Conservation (phyloP, 2,888 invertebrate species). For the Pandemis heparana region DNA sequence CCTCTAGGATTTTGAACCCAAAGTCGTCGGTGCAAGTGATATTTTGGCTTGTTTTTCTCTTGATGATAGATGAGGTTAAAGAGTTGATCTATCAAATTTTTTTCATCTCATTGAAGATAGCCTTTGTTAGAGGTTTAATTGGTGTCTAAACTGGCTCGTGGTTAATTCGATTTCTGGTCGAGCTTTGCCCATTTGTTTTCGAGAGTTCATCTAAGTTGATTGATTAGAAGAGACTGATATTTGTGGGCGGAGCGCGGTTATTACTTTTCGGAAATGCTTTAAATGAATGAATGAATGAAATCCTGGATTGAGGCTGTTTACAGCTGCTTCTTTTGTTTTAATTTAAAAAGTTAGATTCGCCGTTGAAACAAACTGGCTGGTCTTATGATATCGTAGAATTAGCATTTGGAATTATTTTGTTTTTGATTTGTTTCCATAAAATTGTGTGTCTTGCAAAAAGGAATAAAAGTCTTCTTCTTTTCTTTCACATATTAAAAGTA, state of each 20-base stretch:
- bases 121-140: conserved; percentile 84
- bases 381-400: too few species aligned
- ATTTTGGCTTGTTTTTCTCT: conserved; percentile 45
- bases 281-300: conserved; percentile 45
- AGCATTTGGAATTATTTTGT: too few species aligned
- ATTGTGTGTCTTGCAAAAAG: too few species aligned
- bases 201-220: conserved; percentile 82
- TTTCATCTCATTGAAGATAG: conserved; percentile 83
- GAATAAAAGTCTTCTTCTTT: too few species aligned
- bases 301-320: conserved; percentile 25
- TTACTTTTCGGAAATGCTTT: conserved; percentile 58
- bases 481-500: too few species aligned
- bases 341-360: conserved; percentile 2
- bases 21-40: conserved; percentile 44
- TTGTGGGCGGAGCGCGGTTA: conserved; percentile 63
- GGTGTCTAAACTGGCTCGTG: conserved; percentile 80
- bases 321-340: conserved; percentile 32
- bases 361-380: conserved; percentile 6
- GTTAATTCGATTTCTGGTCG: conserved; percentile 82
- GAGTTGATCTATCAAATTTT: conserved; percentile 84
- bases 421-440: too few species aligned
- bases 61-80: conserved; percentile 81
- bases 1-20: conserved; percentile 51
- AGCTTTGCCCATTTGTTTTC: conserved; percentile 78
- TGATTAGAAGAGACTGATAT: conserved; percentile 75